Evolutionary conservation across 1,140 invertebrate species (phyloP).

Genomic region (Drosophila ogumai): DNA sequence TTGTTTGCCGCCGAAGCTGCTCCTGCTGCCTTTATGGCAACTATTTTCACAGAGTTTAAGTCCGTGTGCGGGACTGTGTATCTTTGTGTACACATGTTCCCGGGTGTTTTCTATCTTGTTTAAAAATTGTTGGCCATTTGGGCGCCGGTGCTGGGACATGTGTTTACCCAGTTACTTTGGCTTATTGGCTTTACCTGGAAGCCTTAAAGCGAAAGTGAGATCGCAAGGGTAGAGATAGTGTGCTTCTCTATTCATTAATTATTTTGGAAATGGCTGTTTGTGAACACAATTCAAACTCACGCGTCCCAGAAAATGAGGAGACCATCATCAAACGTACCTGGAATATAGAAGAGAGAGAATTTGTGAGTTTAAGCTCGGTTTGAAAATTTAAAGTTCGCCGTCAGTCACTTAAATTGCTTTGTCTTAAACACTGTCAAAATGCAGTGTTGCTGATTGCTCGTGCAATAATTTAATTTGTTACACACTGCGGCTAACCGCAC

Average conservation of each 20-base stretch:
- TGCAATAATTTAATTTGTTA: slow-evolving; percentile 71
- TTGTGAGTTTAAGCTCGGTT: not conserved
- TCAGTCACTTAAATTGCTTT: slow-evolving; percentile 6
- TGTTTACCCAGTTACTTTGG: slow-evolving; percentile 60
- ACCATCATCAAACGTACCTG: slow-evolving; percentile 47
- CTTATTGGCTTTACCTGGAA: slow-evolving; percentile 63
- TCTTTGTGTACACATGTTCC: slow-evolving; percentile 58
- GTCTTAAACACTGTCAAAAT: slow-evolving; percentile 10
- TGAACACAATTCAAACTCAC: slow-evolving; percentile 4
- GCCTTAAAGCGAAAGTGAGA: slow-evolving; percentile 36
- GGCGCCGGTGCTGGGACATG: slow-evolving; percentile 50
- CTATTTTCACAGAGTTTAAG: slow-evolving; percentile 63
- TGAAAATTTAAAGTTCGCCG: not conserved
- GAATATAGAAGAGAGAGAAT: slow-evolving; percentile 17
- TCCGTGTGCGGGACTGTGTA: slow-evolving; percentile 40
- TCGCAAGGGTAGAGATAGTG: slow-evolving; percentile 1
- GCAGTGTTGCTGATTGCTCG: slow-evolving; percentile 18
- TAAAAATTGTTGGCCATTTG: slow-evolving; percentile 67
- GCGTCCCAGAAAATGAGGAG: not conserved
- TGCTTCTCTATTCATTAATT: slow-evolving; percentile 27
- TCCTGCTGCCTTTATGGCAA: slow-evolving; percentile 61
- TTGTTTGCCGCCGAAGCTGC: slow-evolving; percentile 36
- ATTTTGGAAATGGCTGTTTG: slow-evolving; percentile 1
- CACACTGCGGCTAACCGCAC: slow-evolving; percentile 69
- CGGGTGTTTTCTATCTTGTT: slow-evolving; percentile 61